Conservation (phyloP, 2,113 vertebrate genomes). For the Coregonus clupeaformis region DNA sequence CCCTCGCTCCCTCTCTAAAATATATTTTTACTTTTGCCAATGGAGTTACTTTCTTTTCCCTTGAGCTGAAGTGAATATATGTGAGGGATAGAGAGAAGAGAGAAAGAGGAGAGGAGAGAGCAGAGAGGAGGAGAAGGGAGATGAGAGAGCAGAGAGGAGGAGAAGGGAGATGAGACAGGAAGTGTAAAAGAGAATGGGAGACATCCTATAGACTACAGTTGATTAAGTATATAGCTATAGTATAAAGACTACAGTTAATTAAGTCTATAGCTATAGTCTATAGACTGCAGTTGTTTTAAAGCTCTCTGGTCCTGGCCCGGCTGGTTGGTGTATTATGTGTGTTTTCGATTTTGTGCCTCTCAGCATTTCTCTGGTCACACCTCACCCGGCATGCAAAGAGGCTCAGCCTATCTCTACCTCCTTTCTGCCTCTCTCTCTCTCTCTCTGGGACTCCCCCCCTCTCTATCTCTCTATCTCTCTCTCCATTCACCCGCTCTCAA, state of each 20-base stretch:
- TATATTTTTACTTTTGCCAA: too few relatives aligned
- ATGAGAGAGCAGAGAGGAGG: neutral
- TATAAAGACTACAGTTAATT: too few relatives aligned
- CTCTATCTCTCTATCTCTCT: neutral
- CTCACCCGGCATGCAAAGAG: neutral
- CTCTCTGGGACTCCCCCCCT: neutral
- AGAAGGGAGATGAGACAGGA: neutral
- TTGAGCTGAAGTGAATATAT: too few relatives aligned
- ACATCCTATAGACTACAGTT: neutral
- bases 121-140: too few relatives aligned
- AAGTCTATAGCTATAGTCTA: too few relatives aligned
- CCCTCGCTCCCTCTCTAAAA: too few relatives aligned
- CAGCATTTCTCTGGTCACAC: neutral
- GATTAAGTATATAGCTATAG: too few relatives aligned
- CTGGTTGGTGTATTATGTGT: neutral
- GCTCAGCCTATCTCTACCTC: neutral
- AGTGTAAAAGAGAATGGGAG: neutral
- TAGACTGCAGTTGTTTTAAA: neutral
- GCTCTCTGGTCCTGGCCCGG: neutral
- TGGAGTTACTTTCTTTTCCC: too few relatives aligned
- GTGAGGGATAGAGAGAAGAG: too few relatives aligned
- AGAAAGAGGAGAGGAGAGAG: too few relatives aligned
- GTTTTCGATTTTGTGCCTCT: neutral
- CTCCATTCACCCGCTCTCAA: neutral
- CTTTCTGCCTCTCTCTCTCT: neutral